Conservation (phyloP, 2,113 vertebrate genomes). For the Proteles cristata region DNA sequence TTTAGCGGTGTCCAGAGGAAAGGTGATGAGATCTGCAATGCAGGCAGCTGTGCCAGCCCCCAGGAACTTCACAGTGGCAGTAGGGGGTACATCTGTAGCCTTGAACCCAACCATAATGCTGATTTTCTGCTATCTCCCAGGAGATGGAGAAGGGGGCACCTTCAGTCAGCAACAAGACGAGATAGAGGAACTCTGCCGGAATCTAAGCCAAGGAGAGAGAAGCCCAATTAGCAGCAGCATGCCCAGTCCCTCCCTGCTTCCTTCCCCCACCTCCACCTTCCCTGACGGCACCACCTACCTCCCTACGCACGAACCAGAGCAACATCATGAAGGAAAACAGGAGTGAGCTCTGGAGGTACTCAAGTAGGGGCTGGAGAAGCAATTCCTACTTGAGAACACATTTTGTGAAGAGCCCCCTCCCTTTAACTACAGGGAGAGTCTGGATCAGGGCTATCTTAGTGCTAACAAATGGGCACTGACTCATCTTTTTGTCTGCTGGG, state of each 20-base stretch:
- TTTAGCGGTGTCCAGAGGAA: conserved; percentile 94
- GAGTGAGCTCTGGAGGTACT: neutral
- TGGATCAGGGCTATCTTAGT: neutral
- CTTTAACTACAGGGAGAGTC: neutral
- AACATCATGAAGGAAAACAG: neutral
- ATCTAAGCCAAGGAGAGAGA: conserved; percentile 55
- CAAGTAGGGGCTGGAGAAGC: neutral
- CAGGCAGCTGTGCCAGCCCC: conserved; percentile 93
- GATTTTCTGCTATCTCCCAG: conserved; percentile 48
- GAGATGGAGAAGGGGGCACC: conserved; percentile 37
- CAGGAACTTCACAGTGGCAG: conserved; percentile 90
- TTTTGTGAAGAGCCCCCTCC: neutral
- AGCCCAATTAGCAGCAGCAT: neutral
- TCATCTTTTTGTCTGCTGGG: neutral
- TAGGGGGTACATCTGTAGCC: conserved; percentile 90
- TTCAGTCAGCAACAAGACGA: conserved; percentile 62
- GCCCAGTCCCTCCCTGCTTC: neutral
- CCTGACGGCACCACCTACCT: neutral
- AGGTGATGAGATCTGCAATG: conserved; percentile 93
- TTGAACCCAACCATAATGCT: conserved; percentile 92
- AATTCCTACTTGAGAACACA: neutral
- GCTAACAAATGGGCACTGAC: neutral
- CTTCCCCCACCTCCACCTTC: neutral
- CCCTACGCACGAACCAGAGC: neutral
- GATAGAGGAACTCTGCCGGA: conserved; percentile 79